These are phyloP conservation scores for Slavum lentiscoides DNA, from an alignment of 2,888 invertebrate genomes.

Conservation along the genomic window DNA sequence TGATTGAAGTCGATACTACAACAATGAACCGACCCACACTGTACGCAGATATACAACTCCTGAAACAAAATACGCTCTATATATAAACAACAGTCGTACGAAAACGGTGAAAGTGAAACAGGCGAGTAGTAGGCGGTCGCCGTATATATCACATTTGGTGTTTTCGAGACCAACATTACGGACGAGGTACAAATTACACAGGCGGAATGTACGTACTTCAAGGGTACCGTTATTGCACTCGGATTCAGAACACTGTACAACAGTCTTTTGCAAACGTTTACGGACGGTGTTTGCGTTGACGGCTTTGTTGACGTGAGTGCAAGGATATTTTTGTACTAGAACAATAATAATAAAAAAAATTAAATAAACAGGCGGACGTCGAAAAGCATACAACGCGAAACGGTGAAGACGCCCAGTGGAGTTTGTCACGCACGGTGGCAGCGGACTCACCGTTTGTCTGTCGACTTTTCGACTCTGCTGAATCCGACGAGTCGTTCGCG, in stretches of 20 bases:
- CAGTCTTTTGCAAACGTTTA: constrained; percentile 63
- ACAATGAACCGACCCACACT: constrained; percentile 79
- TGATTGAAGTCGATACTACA: constrained; percentile 72
- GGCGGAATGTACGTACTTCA: constrained; percentile 58
- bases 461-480: constrained; percentile 39
- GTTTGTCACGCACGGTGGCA: constrained; percentile 26
- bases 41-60: constrained; percentile 74
- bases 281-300: constrained; percentile 68
- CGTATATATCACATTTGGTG: too few relatives aligned
- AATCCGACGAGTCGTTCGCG: constrained; percentile 45
- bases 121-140: too few relatives aligned
- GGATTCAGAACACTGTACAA: constrained; percentile 62
- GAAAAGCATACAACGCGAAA: not conserved
- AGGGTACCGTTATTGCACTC: constrained; percentile 63
- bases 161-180: too few relatives aligned
- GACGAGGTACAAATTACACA: not conserved
- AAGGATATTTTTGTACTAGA: constrained; percentile 58
- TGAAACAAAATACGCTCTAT: constrained; percentile 54
- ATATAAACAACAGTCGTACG: not conserved
- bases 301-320: constrained; percentile 72
- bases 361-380: constrained; percentile 1
- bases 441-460: constrained; percentile 39
- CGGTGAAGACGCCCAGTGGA: constrained; percentile 49
- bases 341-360: too few relatives aligned
- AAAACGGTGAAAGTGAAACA: too few relatives aligned